phyloP scores from a whole-genome alignment of 2,797 vertebrate species.

The Acanthurus leucopareius region DNA sequence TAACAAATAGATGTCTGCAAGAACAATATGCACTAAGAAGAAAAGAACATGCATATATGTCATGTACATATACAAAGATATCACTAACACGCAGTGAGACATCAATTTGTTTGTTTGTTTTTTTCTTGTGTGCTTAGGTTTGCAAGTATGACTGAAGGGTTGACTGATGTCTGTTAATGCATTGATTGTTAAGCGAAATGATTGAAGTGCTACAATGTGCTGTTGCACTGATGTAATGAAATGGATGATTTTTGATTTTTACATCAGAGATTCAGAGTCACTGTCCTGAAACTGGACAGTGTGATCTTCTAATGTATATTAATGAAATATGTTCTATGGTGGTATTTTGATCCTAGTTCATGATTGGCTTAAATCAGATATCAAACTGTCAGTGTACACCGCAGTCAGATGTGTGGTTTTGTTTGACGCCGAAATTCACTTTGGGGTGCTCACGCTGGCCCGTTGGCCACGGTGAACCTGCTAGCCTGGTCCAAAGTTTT shows the following conservation, averaged over 20 bases:
- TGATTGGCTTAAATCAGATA: constrained; percentile 72
- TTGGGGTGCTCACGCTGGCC: constrained; percentile 65
- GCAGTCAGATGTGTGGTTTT: constrained; percentile 72
- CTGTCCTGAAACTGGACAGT: constrained; percentile 67
- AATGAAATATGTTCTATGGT: constrained; percentile 74
- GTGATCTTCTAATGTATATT: constrained; percentile 76
- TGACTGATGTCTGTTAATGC: constrained; percentile 80
- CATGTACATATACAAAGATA: constrained; percentile 88
- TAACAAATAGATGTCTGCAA: constrained; percentile 84
- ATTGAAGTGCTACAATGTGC: constrained; percentile 80
- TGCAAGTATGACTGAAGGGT: constrained; percentile 81
- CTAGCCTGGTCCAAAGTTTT: constrained; percentile 83
- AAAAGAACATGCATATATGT: constrained; percentile 87
- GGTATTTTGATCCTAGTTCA: constrained; percentile 78
- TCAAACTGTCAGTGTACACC: constrained; percentile 55
- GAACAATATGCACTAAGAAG: constrained; percentile 88
- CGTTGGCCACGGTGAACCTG: constrained; percentile 68
- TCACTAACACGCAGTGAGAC: constrained; percentile 87
- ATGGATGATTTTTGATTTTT: constrained; percentile 72
- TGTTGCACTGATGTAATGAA: constrained; percentile 77
- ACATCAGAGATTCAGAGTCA: constrained; percentile 75
- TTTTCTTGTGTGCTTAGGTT: constrained; percentile 75
- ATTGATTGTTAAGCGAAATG: constrained; percentile 81
- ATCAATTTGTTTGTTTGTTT: constrained; percentile 64
- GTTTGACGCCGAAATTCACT: constrained; percentile 70